Evolutionary conservation across 2,113 vertebrate genomes (phyloP), one percentile per base, ranked within the genome.

Genomic region (Nanger granti): DNA sequence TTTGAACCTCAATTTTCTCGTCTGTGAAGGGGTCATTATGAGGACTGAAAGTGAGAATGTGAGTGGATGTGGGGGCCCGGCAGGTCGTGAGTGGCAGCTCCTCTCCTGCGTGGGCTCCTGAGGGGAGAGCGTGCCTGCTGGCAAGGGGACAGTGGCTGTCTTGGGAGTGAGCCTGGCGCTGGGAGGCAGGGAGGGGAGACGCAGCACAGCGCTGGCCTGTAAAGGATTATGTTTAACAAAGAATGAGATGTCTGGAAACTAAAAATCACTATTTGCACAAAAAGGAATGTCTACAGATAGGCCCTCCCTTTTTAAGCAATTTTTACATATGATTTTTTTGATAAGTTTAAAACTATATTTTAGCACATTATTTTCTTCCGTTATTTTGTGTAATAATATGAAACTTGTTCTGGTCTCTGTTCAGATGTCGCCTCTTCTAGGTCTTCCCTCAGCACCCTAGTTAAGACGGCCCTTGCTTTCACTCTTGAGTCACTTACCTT

Each of bases 321-420:
- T 97, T 97, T 84, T 89, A 10, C 28, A 7, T 47, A 34, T 49
- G 49, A 54, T 96, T 95, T 94, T 94, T 85, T 76, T 41, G 55
- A 34, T 57, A 7, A 44, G 15, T 93, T 93, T n/a, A 37, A 84
- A 52, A 59, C 93, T 15, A 1, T 97, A 92, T 86, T 95, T 92
- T 94, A 87, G 34, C 15, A 9, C 9, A 28, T 76, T 57, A 4
- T 89, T 95, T 59, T 97, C 4, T 91, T 52, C 17, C 14, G 1
- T 90, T 64, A 34, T n/a, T 55, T 90, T 86, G 57, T 37, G 80
- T 62, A 85, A 18, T 91, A 49, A 10, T 55, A 14, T 55, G 87
- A 22, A 18, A 1, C 54, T 91, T 34, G 12, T 47, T 82, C 73
- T 18, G 14, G 1, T 34, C 22, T 93, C 44, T 91, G 52, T 87